These are phyloP conservation scores for Clarias laeviceps DNA, from an alignment of 2,797 vertebrate genomes.

Conservation along the genomic window DNA sequence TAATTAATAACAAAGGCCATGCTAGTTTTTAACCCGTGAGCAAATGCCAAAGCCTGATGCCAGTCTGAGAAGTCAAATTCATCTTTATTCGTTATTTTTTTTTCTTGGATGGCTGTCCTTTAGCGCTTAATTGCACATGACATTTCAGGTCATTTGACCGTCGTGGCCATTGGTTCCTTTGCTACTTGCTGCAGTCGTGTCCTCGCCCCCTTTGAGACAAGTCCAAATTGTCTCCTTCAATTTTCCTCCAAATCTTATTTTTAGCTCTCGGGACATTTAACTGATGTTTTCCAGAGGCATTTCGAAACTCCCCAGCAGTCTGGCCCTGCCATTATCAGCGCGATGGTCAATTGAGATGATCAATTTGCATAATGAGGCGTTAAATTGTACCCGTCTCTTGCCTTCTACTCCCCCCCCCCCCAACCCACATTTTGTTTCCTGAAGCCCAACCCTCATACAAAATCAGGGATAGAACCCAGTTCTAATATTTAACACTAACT, in stretches of 20 bases:
- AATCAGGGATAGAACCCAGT: conserved; percentile 58
- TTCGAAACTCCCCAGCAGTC: conserved; percentile 66
- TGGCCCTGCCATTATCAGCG: conserved; percentile 73
- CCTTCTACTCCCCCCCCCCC: conserved; percentile 58
- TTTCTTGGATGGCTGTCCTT: conserved; percentile 43
- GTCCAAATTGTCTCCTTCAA: conserved; percentile 62
- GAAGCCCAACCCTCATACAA: conserved; percentile 67
- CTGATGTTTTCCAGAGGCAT: conserved; percentile 69
- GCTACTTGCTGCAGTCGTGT: conserved; percentile 66
- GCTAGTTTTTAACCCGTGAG: conserved; percentile 26
- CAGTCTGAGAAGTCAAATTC: not conserved
- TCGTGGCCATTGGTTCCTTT: conserved; percentile 65
- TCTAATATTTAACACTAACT: conserved; percentile 59
- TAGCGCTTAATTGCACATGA: conserved; percentile 53
- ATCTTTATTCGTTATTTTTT: conserved; percentile 2
- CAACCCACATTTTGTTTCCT: conserved; percentile 32
- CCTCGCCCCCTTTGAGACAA: conserved; percentile 60
- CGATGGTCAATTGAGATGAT: conserved; percentile 84
- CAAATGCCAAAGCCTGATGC: conserved; percentile 28
- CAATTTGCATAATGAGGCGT: conserved; percentile 86
- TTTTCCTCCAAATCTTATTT: conserved; percentile 70
- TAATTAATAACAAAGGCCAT: conserved; percentile 45
- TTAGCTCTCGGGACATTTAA: conserved; percentile 68
- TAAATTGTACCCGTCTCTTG: conserved; percentile 76
- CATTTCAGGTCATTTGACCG: conserved; percentile 66